phyloP scores from a whole-genome alignment of 2,797 vertebrate genomes.

The Cyprinodon diabolis region DNA sequence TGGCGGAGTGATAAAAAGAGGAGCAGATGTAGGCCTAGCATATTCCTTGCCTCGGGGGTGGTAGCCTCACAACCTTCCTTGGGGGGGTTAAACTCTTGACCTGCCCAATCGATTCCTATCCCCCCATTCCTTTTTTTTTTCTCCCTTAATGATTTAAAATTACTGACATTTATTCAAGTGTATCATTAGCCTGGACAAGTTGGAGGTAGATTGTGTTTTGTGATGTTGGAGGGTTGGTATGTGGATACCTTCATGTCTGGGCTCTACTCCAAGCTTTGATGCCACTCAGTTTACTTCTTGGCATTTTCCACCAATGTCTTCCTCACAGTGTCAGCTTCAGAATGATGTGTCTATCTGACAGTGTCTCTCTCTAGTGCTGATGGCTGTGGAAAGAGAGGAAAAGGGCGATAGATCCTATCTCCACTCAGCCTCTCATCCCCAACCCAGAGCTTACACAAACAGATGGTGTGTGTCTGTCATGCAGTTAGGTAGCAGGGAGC shows the following conservation, averaged over 20 bases:
- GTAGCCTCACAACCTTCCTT: conserved; percentile 60
- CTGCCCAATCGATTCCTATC: conserved; percentile 57
- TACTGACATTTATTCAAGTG: conserved; percentile 51
- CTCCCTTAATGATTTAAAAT: conserved; percentile 38
- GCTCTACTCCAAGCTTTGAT: conserved; percentile 22
- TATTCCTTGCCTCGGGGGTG: conserved; percentile 58
- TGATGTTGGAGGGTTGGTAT: conserved; percentile 14
- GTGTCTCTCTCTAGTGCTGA: conserved; percentile 48
- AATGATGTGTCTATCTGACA: conserved; percentile 57
- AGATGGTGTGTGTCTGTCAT: conserved; percentile 73
- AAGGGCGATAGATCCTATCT: conserved; percentile 62
- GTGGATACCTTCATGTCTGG: conserved; percentile 7
- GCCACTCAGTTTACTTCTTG: conserved; percentile 18
- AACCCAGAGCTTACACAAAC: conserved; percentile 47
- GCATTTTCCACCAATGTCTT: conserved; percentile 37
- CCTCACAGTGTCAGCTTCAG: conserved; percentile 30
- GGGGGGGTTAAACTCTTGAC: conserved; percentile 35
- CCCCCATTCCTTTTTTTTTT: conserved; percentile 40
- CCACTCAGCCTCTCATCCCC: conserved; percentile 55
- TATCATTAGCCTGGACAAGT: conserved; percentile 72
- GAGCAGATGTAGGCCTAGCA: conserved; percentile 70
- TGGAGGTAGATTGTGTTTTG: conserved; percentile 13
- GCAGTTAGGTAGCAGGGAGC: conserved; percentile 62
- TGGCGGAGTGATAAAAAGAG: conserved; percentile 70
- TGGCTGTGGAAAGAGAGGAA: conserved; percentile 50